phyloP scores from a whole-genome alignment of 2,113 vertebrate species.

The Syrrhaptes paradoxus region DNA sequence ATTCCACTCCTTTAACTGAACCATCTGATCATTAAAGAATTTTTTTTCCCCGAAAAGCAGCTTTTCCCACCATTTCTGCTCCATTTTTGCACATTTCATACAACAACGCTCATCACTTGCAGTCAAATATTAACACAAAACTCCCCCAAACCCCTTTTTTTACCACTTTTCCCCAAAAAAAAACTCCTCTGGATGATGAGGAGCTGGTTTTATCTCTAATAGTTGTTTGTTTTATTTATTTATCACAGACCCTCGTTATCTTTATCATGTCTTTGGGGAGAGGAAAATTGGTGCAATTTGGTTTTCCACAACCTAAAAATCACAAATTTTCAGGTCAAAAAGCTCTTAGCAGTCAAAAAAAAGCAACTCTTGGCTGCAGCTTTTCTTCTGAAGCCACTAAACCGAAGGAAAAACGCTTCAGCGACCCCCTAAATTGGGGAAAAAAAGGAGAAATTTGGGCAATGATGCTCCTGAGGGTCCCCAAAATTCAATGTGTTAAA shows the following conservation, averaged over 20 bases:
- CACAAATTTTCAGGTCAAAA: not conserved
- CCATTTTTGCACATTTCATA: not conserved
- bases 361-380: not conserved
- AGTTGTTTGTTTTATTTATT: not conserved
- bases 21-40: conserved; percentile 35
- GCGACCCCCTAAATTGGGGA: not conserved
- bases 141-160: not conserved
- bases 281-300: not conserved
- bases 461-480: not conserved
- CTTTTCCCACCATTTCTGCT: conserved; percentile 29
- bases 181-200: not conserved
- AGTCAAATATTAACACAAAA: not conserved
- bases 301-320: not conserved
- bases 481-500: not conserved
- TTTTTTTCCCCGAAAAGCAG: conserved; percentile 5
- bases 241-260: not conserved
- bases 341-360: not conserved
- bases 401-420: not conserved
- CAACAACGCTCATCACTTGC: not conserved
- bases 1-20: conserved; percentile 10
- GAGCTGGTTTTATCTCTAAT: not conserved
- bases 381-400: not conserved
- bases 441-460: not conserved
- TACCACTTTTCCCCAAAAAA: not conserved
- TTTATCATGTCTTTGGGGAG: not conserved